phyloP scores from a whole-genome alignment of 64 coral and sea anemone genomes.

The Montipora efflorescens region DNA sequence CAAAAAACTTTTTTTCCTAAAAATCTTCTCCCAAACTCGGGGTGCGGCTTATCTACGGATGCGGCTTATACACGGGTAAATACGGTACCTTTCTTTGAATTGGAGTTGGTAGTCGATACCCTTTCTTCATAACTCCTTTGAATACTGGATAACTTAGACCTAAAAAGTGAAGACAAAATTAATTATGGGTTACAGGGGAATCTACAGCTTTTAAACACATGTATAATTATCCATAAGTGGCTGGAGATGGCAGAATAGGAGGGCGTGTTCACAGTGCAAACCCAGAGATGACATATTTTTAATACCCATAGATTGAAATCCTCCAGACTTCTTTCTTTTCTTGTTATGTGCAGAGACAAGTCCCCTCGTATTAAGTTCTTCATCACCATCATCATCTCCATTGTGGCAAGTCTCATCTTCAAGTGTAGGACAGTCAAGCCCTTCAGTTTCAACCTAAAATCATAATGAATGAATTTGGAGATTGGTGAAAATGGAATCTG shows the following conservation, averaged over 20 bases:
- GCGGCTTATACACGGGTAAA: too few relatives aligned
- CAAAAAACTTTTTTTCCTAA: too few relatives aligned
- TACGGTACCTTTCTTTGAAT: constrained; percentile 99
- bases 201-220: too few relatives aligned
- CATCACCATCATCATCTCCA: neutral
- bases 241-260: too few relatives aligned
- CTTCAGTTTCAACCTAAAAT: constrained; percentile 46
- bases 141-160: constrained; percentile 84
- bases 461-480: too few relatives aligned
- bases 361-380: constrained; percentile 30
- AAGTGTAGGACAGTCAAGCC: neutral
- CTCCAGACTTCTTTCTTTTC: constrained; percentile 85
- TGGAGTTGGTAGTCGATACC: constrained; percentile 93
- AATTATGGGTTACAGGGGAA: neutral
- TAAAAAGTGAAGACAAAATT: neutral
- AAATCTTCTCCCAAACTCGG: too few relatives aligned
- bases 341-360: constrained; percentile 75
- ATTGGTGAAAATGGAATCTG: too few relatives aligned
- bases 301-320: constrained; percentile 84
- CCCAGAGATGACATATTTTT: neutral
- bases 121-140: constrained; percentile 98
- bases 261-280: too few relatives aligned
- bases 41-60: too few relatives aligned
- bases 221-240: too few relatives aligned
- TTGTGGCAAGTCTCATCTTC: constrained; percentile 2